Percentiles rank a stretch among this genome's conserved stretches.
phyloP scores from a whole-genome alignment of 2,888 invertebrate genomes.

The Eupeodes latifasciatus region DNA sequence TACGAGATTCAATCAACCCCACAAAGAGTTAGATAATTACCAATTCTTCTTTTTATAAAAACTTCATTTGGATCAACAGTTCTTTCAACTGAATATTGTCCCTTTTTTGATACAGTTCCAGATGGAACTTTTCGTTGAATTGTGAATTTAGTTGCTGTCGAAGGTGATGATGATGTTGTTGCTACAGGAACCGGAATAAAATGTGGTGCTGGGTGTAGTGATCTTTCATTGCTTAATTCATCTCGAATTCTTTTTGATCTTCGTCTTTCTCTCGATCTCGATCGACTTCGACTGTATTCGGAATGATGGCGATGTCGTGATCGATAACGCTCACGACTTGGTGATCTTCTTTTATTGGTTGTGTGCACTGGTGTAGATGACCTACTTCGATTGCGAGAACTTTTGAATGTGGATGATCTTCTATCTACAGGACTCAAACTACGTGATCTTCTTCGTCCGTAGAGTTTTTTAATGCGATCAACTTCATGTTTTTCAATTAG shows the following conservation, averaged over 20 bases:
- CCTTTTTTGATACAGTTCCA: slow-evolving; percentile 74
- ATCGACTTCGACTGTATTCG: slow-evolving; percentile 51
- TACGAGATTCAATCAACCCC: slow-evolving; percentile 15
- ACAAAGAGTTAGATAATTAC: slow-evolving; percentile 76
- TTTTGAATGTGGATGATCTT: neutral
- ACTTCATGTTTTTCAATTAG: slow-evolving; percentile 61
- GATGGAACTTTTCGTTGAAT: slow-evolving; percentile 77
- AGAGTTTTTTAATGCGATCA: slow-evolving; percentile 61
- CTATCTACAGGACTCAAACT: slow-evolving; percentile 34
- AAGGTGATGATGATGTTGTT: slow-evolving; percentile 22
- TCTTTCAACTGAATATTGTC: slow-evolving; percentile 77
- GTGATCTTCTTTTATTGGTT: slow-evolving; percentile 35
- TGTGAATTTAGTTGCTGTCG: slow-evolving; percentile 75
- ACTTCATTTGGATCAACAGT: slow-evolving; percentile 77
- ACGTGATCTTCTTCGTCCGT: slow-evolving; percentile 58
- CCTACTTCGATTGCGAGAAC: slow-evolving; percentile 42
- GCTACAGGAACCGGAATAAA: slow-evolving; percentile 71
- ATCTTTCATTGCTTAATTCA: neutral
- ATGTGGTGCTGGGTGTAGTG: slow-evolving; percentile 49
- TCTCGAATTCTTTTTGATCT: slow-evolving; percentile 21
- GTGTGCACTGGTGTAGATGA: slow-evolving; percentile 13
- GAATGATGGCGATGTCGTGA: slow-evolving; percentile 15
- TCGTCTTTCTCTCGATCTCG: slow-evolving; percentile 59
- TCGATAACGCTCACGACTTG: slow-evolving; percentile 57
- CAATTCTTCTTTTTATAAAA: slow-evolving; percentile 78